Evolutionary conservation across 1,140 invertebrate genomes (phyloP).

Genomic region (Anastrepha obliqua): DNA sequence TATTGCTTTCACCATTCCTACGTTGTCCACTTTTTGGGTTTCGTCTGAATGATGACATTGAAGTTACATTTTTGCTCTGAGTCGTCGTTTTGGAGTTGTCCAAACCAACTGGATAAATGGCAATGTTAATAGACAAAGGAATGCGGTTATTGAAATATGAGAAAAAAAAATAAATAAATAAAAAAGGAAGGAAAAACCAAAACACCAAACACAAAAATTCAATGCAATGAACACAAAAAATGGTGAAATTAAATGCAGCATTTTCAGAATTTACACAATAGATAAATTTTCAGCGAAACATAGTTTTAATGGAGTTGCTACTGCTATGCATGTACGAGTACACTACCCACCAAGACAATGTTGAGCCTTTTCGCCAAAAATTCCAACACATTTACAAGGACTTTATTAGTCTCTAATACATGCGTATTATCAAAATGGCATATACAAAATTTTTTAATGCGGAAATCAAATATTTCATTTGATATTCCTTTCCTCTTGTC

Average conservation of each 20-base stretch:
- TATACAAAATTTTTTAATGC: too few species aligned
- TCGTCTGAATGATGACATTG: slow-evolving; percentile 30
- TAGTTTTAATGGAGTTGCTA: background rate
- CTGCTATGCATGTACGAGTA: too few species aligned
- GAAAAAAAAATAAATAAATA: background rate
- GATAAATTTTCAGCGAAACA: background rate
- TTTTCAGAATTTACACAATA: background rate
- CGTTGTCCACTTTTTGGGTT: background rate
- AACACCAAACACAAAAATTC: background rate
- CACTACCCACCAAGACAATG: too few species aligned
- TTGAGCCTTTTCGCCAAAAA: too few species aligned
- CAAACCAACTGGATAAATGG: background rate
- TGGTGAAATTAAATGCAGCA: too few species aligned
- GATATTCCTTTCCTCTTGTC: too few species aligned
- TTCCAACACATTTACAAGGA: too few species aligned
- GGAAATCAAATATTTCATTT: too few species aligned
- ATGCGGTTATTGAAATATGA: background rate
- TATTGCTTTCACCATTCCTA: slow-evolving; percentile 6
- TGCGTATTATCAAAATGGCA: too few species aligned
- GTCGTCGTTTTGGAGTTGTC: background rate
- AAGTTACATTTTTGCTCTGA: background rate
- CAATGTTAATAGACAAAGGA: background rate
- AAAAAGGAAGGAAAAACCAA: background rate
- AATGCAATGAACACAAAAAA: background rate
- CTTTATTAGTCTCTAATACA: too few species aligned